These are phyloP conservation scores for Drosophila mercatorum DNA, from an alignment of 2,888 invertebrate genomes.

Conservation along the genomic window DNA sequence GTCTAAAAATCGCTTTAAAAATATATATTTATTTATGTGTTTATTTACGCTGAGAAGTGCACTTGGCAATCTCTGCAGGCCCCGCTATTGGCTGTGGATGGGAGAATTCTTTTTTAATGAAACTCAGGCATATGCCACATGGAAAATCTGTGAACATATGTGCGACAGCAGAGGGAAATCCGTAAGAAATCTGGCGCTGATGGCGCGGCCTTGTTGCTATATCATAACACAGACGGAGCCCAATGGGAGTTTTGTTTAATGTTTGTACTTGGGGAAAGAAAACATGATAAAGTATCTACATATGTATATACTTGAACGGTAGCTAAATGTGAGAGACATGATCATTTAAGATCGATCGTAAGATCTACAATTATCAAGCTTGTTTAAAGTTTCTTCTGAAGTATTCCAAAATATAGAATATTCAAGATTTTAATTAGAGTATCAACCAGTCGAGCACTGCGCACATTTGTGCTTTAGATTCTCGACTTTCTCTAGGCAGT, in stretches of 20 bases:
- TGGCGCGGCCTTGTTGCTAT: conserved; percentile 6
- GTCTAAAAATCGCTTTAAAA: neutral
- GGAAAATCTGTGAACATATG: conserved; percentile 66
- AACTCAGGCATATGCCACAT: conserved; percentile 55
- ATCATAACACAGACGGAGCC: neutral
- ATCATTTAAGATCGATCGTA: too few species aligned
- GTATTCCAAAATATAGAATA: too few species aligned
- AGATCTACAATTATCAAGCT: too few species aligned
- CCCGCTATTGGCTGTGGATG: conserved; percentile 14
- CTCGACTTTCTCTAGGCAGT: too few species aligned
- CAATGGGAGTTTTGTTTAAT: neutral
- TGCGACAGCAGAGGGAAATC: conserved; percentile 23
- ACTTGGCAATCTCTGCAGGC: conserved; percentile 27
- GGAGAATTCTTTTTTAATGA: conserved; percentile 12
- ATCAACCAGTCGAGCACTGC: too few species aligned
- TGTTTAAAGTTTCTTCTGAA: too few species aligned
- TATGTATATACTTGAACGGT: neutral
- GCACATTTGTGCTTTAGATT: too few species aligned
- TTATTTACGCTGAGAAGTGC: conserved; percentile 47
- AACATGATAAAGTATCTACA: neutral
- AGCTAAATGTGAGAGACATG: too few species aligned
- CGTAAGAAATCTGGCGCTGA: conserved; percentile 18
- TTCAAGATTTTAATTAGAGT: too few species aligned
- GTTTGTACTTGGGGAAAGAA: neutral
- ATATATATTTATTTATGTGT: conserved; percentile 13